Base-by-base conservation (phyloP, 1,140 invertebrate genomes). In the Neodiprion fabricii region DNA sequence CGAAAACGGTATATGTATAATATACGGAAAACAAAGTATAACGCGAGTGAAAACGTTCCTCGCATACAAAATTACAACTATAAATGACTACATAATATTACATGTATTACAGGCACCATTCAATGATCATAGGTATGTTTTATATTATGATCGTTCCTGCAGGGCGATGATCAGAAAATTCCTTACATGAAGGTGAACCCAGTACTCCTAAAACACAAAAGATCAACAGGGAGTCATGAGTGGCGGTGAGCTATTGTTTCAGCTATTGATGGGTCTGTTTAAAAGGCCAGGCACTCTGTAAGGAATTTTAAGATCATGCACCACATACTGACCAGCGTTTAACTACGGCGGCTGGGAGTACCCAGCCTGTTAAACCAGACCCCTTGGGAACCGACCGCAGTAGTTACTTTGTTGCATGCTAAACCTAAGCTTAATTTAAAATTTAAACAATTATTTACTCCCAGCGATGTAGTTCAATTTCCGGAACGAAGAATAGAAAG, bases 181-280 rank as follows among this genome's bases (percentile, higher is more conserved):
- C 80, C 83, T 87, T 86, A 86, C 81, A 85, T 75, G 82, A 85
- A 82, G 81, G 81, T 82, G 80, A 87, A 86, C 65, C 82, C 73
- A 81, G 78, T 86, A 81, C 77, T 82, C 84, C 85, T 86, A 85
- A 75, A 86, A 87, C 78, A 82, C 67, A 83, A 82, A 83, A 77
- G 72, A 17, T 61, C n/a, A 61, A 61, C 9, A 21, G 76, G 73
- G 72, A 65, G 67, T 78, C 67, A 77, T 40, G 23, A 65, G 28
- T 48, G 9, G n/a, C 8, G 71, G 48, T 72, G 73, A 67, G 28
- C 28, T 40, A 40, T 1, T 40, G 28, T 40, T 40, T 66, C 21
- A 67, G 73, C 66, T 70, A 68, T 40, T 23, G 73, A 49, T 75
- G 28, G 74, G 76, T 84, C 79, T 83, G 79, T 83, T 84, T 80